Evolutionary conservation across 2,888 invertebrate species (phyloP), one percentile per base, ranked within the genome.

Genomic region (Agapostemon virescens): DNA sequence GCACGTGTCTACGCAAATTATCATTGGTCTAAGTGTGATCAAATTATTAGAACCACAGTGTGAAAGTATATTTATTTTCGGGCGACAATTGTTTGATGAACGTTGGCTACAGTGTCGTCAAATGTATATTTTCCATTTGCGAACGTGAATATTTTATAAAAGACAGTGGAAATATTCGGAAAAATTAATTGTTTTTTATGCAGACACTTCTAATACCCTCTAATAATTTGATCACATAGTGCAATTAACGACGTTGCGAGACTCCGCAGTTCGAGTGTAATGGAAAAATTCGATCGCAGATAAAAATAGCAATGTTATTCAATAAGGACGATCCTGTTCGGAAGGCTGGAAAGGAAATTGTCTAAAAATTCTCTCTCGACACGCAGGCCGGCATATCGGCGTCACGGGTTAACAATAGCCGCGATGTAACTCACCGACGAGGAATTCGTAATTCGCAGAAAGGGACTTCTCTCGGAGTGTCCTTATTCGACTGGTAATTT

Each of bases 381-480:
- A 40, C 15, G 5, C 33, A 30, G 58, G 15, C 33, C 23, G 23
- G 15, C 2, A 30, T 13, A 52, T 23, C 75, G 83, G 73, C 67
- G 69, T 82, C 82, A 83, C 15, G 42, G 30, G 74, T 55, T 63
- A 75, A 83, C 79, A 83, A 82, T 79, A 74, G 73, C 69, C 7
- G 40, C 64, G 61, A 76, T 69, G 69, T 58, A 67, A 76, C 63
- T 70, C 80, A 70, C 36, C 79, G 38, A 45, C 45, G 69, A 73
- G 69, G 75, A 85, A 83, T 85, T 81, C 63, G 68, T 77, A 71
- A 52, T 64, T 79, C 77, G 79, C 78, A 74, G 84, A 73, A 84
- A 61, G 70, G 61, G 74, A 74, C 23, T 17, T 55, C 74, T 55
- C 74, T 26, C 49, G 40, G 26, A 70, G 69, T 63, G 68, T 82